Evolutionary conservation across 2,797 vertebrate species (phyloP), one percentile per base, ranked within the genome.

Genomic region (Poeciliopsis gracilis): DNA sequence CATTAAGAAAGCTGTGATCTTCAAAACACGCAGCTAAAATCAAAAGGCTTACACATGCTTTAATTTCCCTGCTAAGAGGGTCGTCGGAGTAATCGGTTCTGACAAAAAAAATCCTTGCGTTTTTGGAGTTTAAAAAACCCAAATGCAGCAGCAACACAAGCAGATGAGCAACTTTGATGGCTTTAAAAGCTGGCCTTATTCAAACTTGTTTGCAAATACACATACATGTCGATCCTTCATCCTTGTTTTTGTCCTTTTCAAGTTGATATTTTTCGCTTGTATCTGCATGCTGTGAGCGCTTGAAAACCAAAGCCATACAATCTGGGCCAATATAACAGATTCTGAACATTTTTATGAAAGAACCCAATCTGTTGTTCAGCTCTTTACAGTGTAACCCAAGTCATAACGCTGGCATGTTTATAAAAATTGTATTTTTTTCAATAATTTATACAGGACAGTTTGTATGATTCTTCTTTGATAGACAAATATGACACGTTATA

Each of bases 91-190:
- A 85, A 89, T 84, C 72, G 57, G 18, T 53, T 80, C 73, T 85
- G 87, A 90, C 89, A 75, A 79, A 90, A 91, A 45, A 13, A 78
- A 90, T 90, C 84, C 82, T 38, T 76, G 79, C 79, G 73, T 59
- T 88, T 85, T 84, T 57, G 36, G 70, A 83, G 82, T 57, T 79
- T 59, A 63, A 77, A 33, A 87, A 84, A 81, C 10, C 38, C 73
- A 79, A 76, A 70, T 47, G 77, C 73, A 77, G 78, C 79, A 71
- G 71, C 70, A 83, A 81, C 75, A 81, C 41, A 57, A 46, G 85
- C 63, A 79, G 80, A 83, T 55, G 81, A 87, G 79, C 76, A 75
- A 82, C 85, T 90, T 83, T 91, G 88, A 88, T 87, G 86, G 88
- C 87, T 88, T 90, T 86, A 79, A 85, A 88, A 89, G 76, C 83